A percentile compares a stretch with the other conserved stretches of the same genome.
These are phyloP conservation scores for Orussus abietinus DNA, from an alignment of 1,140 invertebrate genomes.

Conservation along the genomic window DNA sequence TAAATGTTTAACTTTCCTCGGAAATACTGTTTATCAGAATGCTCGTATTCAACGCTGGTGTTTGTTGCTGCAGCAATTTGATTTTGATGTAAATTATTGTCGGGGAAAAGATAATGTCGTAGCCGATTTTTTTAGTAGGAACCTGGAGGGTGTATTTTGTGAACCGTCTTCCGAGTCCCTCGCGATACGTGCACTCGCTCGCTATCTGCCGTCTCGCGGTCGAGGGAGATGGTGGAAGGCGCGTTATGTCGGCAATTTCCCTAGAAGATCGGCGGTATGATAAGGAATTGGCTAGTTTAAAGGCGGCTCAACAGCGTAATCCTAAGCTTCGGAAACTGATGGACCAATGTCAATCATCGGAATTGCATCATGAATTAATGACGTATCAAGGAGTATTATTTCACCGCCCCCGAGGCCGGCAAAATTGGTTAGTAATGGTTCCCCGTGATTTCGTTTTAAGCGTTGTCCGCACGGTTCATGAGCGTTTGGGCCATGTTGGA, in stretches of 20 bases:
- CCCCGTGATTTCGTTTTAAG: neutral
- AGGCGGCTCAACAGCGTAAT: too few species aligned
- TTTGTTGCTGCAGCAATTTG: slow-evolving; percentile 44
- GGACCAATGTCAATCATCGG: too few species aligned
- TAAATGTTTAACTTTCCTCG: slow-evolving; percentile 42
- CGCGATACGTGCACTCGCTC: neutral
- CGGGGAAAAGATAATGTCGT: slow-evolving; percentile 16
- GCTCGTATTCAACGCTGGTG: slow-evolving; percentile 45
- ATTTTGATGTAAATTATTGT: slow-evolving; percentile 40
- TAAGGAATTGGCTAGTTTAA: too few species aligned
- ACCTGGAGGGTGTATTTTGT: slow-evolving; percentile 11
- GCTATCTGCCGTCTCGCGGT: neutral
- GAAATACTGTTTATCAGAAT: slow-evolving; percentile 36
- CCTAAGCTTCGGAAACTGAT: too few species aligned
- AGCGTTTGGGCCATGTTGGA: slow-evolving; percentile 31
- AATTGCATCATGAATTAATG: too few species aligned
- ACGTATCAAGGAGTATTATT: too few species aligned
- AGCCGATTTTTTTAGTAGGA: slow-evolving; percentile 16
- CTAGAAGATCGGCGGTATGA: too few species aligned
- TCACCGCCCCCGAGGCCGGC: too few species aligned
- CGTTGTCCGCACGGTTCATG: slow-evolving; percentile 17
- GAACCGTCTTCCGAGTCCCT: slow-evolving; percentile 1
- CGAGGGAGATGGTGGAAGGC: slow-evolving; percentile 2
- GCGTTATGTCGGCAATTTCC: too few species aligned
- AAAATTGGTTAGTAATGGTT: neutral